Evolutionary conservation across 2,888 invertebrate genomes (phyloP).

Genomic region (Agonopterix arenella): DNA sequence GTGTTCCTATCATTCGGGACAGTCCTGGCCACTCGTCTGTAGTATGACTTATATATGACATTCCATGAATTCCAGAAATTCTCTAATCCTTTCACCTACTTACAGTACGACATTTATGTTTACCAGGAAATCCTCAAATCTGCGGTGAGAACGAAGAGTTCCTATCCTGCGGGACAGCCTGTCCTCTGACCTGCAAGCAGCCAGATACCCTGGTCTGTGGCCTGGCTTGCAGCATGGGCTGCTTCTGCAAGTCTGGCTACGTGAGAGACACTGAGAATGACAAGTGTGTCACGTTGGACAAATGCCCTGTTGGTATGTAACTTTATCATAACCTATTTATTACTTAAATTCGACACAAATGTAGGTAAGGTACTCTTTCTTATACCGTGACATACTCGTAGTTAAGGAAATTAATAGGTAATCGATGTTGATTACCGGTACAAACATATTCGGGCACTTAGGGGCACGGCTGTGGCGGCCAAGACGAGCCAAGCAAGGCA

Average conservation of each 20-base stretch:
- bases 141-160: constrained; percentile 58
- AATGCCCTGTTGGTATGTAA: constrained; percentile 52
- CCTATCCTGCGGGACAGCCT: constrained; percentile 51
- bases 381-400: too few relatives aligned
- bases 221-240: constrained; percentile 56
- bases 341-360: too few relatives aligned
- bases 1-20: too few relatives aligned
- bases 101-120: background rate
- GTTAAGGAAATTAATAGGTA: too few relatives aligned
- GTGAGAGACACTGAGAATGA: constrained; percentile 47
- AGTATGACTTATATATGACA: too few relatives aligned
- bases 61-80: background rate
- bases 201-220: constrained; percentile 46
- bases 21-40: too few relatives aligned
- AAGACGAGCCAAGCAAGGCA: too few relatives aligned
- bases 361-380: too few relatives aligned
- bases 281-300: constrained; percentile 48
- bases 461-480: too few relatives aligned
- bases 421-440: too few relatives aligned
- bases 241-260: constrained; percentile 59
- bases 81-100: background rate
- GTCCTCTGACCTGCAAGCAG: constrained; percentile 50
- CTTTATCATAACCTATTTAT: too few relatives aligned
- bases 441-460: too few relatives aligned
- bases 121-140: constrained; percentile 26